Evolutionary conservation across 1,140 invertebrate genomes (phyloP).

Genomic region (Aphelenchoides avenae): DNA sequence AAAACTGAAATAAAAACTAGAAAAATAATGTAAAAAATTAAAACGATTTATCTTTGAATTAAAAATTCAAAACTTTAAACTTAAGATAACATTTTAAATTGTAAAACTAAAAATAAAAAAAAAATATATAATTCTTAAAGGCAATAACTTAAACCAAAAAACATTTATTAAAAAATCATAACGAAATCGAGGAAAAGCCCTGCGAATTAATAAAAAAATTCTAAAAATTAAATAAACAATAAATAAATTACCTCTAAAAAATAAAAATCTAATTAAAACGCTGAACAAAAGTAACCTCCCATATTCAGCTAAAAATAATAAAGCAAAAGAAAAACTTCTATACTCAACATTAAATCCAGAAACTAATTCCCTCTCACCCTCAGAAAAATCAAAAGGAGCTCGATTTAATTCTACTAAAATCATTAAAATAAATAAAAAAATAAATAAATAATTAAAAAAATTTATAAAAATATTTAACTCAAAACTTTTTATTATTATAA

Average conservation of each 20-base stretch:
- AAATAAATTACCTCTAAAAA: constrained; percentile 64
- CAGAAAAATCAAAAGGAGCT: constrained; percentile 73
- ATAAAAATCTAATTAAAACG: constrained; percentile 64
- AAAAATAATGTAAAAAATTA: too few relatives aligned
- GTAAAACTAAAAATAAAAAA: constrained; percentile 23
- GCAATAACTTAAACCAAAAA: constrained; percentile 19
- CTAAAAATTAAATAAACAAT: constrained; percentile 65
- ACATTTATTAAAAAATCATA: constrained; percentile 32
- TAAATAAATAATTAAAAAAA: constrained; percentile 63
- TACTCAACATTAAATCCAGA: constrained; percentile 74
- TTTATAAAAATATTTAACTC: constrained; percentile 65
- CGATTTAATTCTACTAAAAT: constrained; percentile 70
- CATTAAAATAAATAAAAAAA: constrained; percentile 65
- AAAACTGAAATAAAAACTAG: constrained; percentile 4
- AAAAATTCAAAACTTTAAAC: constrained; percentile 26
- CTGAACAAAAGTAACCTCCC: constrained; percentile 69
- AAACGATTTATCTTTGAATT: constrained; percentile 25
- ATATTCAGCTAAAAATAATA: constrained; percentile 73
- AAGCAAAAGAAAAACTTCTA: constrained; percentile 68
- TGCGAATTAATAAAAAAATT: constrained; percentile 54
- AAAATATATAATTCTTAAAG: constrained; percentile 17
- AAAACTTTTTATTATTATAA: constrained; percentile 26
- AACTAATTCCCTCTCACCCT: constrained; percentile 71
- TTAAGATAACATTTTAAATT: constrained; percentile 26
- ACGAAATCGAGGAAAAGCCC: constrained; percentile 29